Percentiles rank a stretch among this genome's conserved stretches.
Conservation (phyloP, 2,113 vertebrate genomes). For the Sylvietta virens region DNA sequence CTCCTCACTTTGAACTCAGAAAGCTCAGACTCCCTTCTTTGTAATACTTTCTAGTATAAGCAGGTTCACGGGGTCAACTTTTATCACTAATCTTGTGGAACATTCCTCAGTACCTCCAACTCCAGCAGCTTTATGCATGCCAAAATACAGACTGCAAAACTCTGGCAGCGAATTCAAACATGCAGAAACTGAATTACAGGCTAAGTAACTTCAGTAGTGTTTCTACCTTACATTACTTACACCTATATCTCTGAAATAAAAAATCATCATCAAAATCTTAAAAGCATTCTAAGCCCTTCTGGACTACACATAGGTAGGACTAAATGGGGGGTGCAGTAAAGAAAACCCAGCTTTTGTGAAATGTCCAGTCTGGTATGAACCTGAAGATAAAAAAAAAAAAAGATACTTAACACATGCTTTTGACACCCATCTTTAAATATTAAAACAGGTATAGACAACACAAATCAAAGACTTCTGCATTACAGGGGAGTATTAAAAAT, state of each 20-base stretch:
- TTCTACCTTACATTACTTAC: background rate
- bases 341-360: background rate
- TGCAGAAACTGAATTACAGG: background rate
- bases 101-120: background rate
- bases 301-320: background rate
- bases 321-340: background rate
- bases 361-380: background rate
- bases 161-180: background rate
- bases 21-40: background rate
- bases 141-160: background rate
- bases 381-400: background rate
- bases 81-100: background rate
- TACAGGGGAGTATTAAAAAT: background rate
- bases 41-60: background rate
- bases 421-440: background rate
- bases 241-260: background rate
- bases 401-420: background rate
- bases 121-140: background rate
- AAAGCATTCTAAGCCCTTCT: background rate
- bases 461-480: background rate
- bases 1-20: background rate
- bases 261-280: background rate
- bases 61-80: constrained; percentile 28
- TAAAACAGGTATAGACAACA: background rate
- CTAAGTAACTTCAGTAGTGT: background rate